Evolutionary conservation across 2,113 vertebrate species (phyloP), one percentile per base, ranked within the genome.

Genomic region (Rissa tridactyla): DNA sequence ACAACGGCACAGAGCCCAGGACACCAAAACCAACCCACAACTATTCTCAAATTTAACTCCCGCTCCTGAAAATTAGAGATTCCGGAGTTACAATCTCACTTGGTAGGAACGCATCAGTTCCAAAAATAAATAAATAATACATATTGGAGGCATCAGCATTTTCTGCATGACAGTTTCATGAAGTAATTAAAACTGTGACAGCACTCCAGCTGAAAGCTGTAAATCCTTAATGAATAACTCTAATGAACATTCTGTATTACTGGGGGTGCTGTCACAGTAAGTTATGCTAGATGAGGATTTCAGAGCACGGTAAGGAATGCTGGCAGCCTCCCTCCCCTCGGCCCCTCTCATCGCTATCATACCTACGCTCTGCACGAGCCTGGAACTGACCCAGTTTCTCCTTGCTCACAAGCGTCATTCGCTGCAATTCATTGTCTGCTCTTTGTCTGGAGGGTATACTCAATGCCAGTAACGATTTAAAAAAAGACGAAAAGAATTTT

Each of bases 381-480:
- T 94, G 93, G 93, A 91, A 86, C 57, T 87, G 91, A 86, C 86
- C 92, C 93, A 96, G 30, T 86, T 95, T 92, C 76, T 38, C 76
- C 88, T 54, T 85, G 81, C 77, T 88, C 87, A 69, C 91, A 75
- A 94, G 47, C 75, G 81, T 79, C 92, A 89, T 61, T 86, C 73
- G 82, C 44, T 71, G 68, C 78, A 58, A 40, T 60, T 93, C 88
- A 92, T 30, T 85, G 85, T 84, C 89, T 88, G 79, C 36, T 81
- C 54, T 96, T 94, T 96, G 81, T 86, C 94, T 88, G 73, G 70
- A 95, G 83, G 91, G 90, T 90, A 95, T 46, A 92, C 38, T 65
- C 86, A 68, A 76, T 49, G 82, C 79, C 94, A 94, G 49, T 10
- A 90, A 76, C 23, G 68, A 94, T 27, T 27, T 12, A 25, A 46